A percentile compares a stretch with the other conserved stretches of the same genome.
These are phyloP conservation scores for Phrynocephalus forsythii DNA, from an alignment of 2,797 vertebrate species.

Conservation along the genomic window DNA sequence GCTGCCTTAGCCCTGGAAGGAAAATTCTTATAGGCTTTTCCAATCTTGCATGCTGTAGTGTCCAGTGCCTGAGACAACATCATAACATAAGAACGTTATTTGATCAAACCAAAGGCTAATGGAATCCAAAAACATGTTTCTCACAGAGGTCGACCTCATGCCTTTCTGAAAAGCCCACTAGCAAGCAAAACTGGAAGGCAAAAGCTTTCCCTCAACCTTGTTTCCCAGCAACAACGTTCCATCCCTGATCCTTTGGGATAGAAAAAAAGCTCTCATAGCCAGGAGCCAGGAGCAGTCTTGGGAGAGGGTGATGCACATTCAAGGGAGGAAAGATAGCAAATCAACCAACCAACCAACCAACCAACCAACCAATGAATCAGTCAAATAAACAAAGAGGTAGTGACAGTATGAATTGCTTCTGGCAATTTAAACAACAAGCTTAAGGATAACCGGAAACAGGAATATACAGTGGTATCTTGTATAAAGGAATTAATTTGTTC, in stretches of 20 bases:
- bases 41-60: background rate
- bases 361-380: background rate
- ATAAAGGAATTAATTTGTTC: no score
- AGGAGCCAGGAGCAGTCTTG: no score
- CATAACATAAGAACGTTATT: background rate
- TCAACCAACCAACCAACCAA: no score
- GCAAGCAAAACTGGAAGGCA: no score
- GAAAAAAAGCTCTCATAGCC: no score
- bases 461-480: background rate
- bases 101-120: background rate
- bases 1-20: background rate
- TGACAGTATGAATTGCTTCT: background rate
- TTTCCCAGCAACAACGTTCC: no score
- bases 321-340: background rate
- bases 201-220: no score
- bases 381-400: background rate
- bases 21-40: background rate
- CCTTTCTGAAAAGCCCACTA: background rate
- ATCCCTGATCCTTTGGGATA: no score
- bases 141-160: background rate
- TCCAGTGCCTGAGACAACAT: background rate
- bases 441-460: background rate
- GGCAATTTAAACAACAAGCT: background rate
- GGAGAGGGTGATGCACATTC: no score
- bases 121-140: background rate